Evolutionary conservation across 2,113 vertebrate genomes (phyloP).

Genomic region (Apteryx mantelli): DNA sequence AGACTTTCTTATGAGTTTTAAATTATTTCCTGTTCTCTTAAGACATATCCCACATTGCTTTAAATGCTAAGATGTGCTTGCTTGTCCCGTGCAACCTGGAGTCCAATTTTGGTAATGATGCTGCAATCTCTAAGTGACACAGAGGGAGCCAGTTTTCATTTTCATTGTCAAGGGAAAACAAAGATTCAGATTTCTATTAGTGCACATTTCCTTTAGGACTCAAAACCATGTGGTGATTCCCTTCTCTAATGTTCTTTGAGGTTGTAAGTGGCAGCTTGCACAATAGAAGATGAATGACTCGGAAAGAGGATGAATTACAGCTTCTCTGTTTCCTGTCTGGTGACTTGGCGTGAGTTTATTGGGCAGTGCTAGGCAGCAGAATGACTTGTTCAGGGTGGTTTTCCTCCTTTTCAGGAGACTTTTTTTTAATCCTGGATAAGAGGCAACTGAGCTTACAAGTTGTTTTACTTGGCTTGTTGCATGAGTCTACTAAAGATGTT

Average conservation of each 20-base stretch:
- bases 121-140: not conserved
- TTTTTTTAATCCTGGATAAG: not conserved
- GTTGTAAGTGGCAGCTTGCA: not conserved
- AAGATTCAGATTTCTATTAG: not conserved
- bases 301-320: not conserved
- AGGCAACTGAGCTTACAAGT: not conserved
- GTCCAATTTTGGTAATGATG: not conserved
- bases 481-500: not conserved
- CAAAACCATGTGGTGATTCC: not conserved
- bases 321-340: constrained; percentile 1
- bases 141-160: not conserved
- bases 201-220: not conserved
- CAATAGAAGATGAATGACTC: not conserved
- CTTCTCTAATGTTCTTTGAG: not conserved
- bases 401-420: not conserved
- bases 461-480: not conserved
- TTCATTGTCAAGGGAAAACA: not conserved
- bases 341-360: not conserved
- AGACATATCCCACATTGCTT: not conserved
- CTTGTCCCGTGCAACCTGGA: not conserved
- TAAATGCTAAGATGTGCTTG: not conserved
- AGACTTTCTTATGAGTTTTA: not conserved
- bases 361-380: not conserved
- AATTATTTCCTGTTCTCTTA: not conserved
- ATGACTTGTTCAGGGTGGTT: not conserved